These are phyloP conservation scores for Caenorhabditis elegans DNA, from an alignment of 1,140 invertebrate species.

Conservation along the genomic window DNA sequence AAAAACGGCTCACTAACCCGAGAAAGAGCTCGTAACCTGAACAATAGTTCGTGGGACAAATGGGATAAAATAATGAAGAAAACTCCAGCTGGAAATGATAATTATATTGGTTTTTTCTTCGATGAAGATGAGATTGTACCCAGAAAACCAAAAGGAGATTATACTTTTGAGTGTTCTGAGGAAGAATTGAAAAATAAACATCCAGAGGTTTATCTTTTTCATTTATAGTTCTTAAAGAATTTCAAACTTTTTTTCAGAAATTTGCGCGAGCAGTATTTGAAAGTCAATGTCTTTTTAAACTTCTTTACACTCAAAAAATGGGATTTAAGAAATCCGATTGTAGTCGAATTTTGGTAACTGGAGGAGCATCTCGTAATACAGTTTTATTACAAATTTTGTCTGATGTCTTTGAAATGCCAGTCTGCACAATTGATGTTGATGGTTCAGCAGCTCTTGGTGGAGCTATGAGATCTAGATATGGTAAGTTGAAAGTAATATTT, in stretches of 20 bases:
- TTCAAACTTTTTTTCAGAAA: background rate
- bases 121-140: slow-evolving; percentile 48
- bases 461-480: slow-evolving; percentile 44
- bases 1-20: slow-evolving; percentile 51
- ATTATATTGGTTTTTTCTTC: slow-evolving; percentile 48
- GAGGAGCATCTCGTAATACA: slow-evolving; percentile 37
- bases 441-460: slow-evolving; percentile 50
- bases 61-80: slow-evolving; percentile 16
- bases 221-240: background rate
- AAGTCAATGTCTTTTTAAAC: slow-evolving; percentile 43
- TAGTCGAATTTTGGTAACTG: slow-evolving; percentile 38
- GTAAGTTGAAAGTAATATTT: too few species aligned
- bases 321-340: background rate
- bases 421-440: slow-evolving; percentile 20
- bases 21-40: slow-evolving; percentile 40
- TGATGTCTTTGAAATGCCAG: slow-evolving; percentile 45
- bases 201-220: background rate
- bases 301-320: slow-evolving; percentile 41
- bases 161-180: slow-evolving; percentile 69
- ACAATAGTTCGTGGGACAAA: slow-evolving; percentile 31
- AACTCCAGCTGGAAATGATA: slow-evolving; percentile 44
- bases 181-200: slow-evolving; percentile 18
- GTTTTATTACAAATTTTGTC: slow-evolving; percentile 41
- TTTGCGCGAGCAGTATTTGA: slow-evolving; percentile 47
- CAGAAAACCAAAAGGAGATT: slow-evolving; percentile 65